A percentile compares a stretch with the other conserved stretches of the same genome.
These are phyloP conservation scores for Ophion costatus DNA, from an alignment of 2,888 invertebrate species.

Conservation along the genomic window DNA sequence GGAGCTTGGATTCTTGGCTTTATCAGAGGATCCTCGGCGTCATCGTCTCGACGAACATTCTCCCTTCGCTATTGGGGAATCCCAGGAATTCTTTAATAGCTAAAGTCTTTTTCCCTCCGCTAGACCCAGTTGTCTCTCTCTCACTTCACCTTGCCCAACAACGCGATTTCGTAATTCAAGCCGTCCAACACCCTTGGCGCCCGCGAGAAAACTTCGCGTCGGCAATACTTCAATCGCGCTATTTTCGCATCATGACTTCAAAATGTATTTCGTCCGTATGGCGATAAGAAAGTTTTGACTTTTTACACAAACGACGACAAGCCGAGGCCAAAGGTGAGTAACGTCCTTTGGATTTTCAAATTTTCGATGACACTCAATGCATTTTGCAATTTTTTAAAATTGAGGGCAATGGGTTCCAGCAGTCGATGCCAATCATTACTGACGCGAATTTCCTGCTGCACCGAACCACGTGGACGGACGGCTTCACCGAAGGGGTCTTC, in stretches of 20 bases:
- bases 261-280: too few relatives aligned
- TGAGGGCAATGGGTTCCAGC: too few relatives aligned
- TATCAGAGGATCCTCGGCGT: constrained; percentile 41
- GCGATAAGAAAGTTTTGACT: too few relatives aligned
- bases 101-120: constrained; percentile 20
- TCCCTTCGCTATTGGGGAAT: constrained; percentile 44
- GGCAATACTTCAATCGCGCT: neutral
- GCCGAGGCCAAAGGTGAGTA: too few relatives aligned
- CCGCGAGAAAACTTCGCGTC: constrained; percentile 6
- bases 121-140: neutral
- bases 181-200: neutral
- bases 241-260: neutral
- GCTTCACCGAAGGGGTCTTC: too few relatives aligned
- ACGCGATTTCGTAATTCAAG: constrained; percentile 60
- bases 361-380: too few relatives aligned
- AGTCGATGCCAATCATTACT: too few relatives aligned
- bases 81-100: constrained; percentile 57
- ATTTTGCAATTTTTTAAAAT: too few relatives aligned
- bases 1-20: constrained; percentile 28
- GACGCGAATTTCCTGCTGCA: too few relatives aligned
- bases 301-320: too few relatives aligned
- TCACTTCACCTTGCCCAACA: constrained; percentile 25
- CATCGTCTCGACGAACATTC: constrained; percentile 62
- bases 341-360: too few relatives aligned
- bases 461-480: too few relatives aligned